phyloP scores from a whole-genome alignment of 2,888 invertebrate genomes.

The Rugalucina vietnamica region DNA sequence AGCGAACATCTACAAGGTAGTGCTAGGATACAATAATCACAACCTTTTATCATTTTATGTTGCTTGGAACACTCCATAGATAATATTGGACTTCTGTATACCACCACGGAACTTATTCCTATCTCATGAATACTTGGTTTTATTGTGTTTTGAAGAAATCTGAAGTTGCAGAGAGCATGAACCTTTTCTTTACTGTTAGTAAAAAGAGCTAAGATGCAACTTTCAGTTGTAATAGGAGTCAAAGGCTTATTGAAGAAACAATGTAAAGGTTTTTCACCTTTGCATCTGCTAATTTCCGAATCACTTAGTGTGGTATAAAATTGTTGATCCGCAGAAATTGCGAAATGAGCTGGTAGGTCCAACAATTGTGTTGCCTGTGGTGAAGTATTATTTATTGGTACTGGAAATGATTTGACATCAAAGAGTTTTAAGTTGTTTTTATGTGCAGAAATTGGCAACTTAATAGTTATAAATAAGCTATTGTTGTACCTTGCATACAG shows the following conservation, averaged over 20 bases:
- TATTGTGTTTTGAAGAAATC: neutral
- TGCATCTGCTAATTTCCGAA: neutral
- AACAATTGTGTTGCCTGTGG: neutral
- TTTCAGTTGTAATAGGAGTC: neutral
- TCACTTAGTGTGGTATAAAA: neutral
- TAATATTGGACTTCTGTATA: constrained; percentile 2
- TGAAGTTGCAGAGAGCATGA: neutral
- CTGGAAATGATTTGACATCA: neutral
- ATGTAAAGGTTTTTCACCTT: neutral
- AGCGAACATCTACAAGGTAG: neutral
- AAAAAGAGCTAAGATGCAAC: constrained; percentile 8
- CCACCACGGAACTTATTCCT: neutral
- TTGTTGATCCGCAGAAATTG: neutral
- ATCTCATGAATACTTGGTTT: neutral
- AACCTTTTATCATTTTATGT: constrained; percentile 18
- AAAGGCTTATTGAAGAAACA: neutral
- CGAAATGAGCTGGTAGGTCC: neutral
- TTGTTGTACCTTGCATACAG: neutral
- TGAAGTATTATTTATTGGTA: neutral
- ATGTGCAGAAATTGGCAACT: constrained; percentile 1
- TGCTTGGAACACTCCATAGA: constrained; percentile 2
- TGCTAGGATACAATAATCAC: neutral
- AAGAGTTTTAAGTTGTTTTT: neutral
- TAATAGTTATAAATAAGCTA: constrained; percentile 1
- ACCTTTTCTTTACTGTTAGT: neutral